Evolutionary conservation across 1,140 invertebrate genomes (phyloP).

Genomic region (Caerostris extrusa): DNA sequence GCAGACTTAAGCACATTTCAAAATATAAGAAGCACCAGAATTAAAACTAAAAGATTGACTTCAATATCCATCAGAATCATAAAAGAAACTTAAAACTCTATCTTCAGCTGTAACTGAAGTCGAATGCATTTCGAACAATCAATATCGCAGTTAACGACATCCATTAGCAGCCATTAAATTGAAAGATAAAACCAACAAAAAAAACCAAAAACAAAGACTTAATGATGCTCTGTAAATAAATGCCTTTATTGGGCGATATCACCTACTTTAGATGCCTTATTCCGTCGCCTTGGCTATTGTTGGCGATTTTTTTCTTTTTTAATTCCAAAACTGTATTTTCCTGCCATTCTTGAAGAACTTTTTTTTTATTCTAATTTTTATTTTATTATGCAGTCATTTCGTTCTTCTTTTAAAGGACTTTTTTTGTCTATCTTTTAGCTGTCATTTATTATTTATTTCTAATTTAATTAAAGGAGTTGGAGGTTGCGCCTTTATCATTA

Average conservation of each 20-base stretch:
- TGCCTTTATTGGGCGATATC: neutral
- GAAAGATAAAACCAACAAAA: constrained; percentile 1
- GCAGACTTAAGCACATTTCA: too few relatives aligned
- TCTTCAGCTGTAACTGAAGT: neutral
- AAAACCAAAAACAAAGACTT: neutral
- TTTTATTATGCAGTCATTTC: neutral
- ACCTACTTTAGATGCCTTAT: neutral
- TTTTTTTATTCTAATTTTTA: neutral
- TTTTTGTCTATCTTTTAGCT: constrained; percentile 55
- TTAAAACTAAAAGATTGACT: neutral
- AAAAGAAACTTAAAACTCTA: neutral
- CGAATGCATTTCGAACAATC: neutral
- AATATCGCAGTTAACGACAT: neutral
- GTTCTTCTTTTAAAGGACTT: constrained; percentile 18
- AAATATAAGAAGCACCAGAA: neutral
- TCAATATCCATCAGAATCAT: neutral
- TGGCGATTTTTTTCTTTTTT: too few relatives aligned
- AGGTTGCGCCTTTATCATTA: constrained; percentile 9
- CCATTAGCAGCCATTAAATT: constrained; percentile 16
- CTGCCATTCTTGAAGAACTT: neutral
- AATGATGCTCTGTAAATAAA: neutral
- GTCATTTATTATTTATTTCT: constrained; percentile 62
- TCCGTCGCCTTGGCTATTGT: neutral
- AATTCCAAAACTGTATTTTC: neutral
- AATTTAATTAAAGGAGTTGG: constrained; percentile 59